Evolutionary conservation across 1,140 invertebrate genomes (phyloP).

Genomic region (Stratiolaelaps scimitus): DNA sequence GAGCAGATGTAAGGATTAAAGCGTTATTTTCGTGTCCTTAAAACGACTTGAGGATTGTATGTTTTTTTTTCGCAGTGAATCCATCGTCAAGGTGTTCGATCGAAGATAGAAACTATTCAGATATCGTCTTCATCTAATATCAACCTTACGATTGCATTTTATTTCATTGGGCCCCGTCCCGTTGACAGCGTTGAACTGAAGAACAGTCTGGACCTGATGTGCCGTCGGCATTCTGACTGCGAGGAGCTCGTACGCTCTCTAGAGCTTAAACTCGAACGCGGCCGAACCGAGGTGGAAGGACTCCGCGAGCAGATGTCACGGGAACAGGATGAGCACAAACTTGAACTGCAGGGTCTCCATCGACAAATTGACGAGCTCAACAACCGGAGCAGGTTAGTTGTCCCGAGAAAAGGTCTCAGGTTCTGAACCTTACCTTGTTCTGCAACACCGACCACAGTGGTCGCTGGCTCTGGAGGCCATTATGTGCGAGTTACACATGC

Average conservation of each 20-base stretch:
- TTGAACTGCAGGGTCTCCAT: neutral
- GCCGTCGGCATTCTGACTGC: slow-evolving; percentile 17
- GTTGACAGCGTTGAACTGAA: slow-evolving; percentile 19
- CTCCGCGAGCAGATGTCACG: neutral
- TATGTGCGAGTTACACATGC: no score
- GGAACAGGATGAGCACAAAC: neutral
- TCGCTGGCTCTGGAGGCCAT: no score
- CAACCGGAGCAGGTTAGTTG: slow-evolving; percentile 4
- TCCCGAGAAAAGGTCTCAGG: no score
- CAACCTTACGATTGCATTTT: neutral
- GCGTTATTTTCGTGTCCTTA: neutral
- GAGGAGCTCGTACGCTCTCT: neutral
- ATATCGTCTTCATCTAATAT: no score
- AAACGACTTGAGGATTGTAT: no score
- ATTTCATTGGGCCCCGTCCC: neutral
- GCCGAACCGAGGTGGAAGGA: neutral
- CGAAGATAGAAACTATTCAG: no score
- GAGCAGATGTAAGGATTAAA: neutral
- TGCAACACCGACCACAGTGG: no score
- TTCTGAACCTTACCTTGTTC: no score
- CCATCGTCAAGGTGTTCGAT: no score
- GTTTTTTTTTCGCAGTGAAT: no score
- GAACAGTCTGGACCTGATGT: slow-evolving; percentile 25
- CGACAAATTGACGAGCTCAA: slow-evolving; percentile 1
- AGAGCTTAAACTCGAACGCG: neutral